Percentiles rank a stretch among this genome's conserved stretches.
Evolutionary conservation across 1,140 invertebrate species (phyloP).

Genomic region (Trachymyrmex septentrionalis): DNA sequence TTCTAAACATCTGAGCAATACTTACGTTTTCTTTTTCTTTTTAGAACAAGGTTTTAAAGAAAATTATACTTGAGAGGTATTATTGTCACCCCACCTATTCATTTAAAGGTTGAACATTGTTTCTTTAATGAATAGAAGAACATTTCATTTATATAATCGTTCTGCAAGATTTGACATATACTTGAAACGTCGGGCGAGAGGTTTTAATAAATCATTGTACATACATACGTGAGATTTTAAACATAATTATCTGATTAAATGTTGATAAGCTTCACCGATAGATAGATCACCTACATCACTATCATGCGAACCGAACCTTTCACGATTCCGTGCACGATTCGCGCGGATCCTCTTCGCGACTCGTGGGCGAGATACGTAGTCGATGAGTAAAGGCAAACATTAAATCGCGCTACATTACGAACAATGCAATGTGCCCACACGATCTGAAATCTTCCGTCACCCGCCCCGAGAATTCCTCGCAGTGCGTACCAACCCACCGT

Average conservation of each 20-base stretch:
- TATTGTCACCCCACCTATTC: too few relatives aligned
- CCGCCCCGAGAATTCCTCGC: constrained; percentile 58
- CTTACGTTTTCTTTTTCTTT: too few relatives aligned
- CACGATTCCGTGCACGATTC: constrained; percentile 27
- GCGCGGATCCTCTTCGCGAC: constrained; percentile 12
- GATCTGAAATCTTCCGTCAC: constrained; percentile 53
- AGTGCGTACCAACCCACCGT: constrained; percentile 56
- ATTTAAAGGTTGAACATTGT: background rate
- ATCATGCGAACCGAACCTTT: constrained; percentile 28
- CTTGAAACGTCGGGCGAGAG: background rate
- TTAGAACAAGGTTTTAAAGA: too few relatives aligned
- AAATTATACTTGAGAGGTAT: too few relatives aligned
- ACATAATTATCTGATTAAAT: constrained; percentile 2
- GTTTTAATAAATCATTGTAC: constrained; percentile 6
- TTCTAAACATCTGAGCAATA: too few relatives aligned
- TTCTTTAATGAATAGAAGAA: background rate
- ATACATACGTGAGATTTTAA: background rate
- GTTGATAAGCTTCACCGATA: background rate
- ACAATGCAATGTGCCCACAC: constrained; percentile 40
- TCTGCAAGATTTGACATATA: background rate
- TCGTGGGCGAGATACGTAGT: constrained; percentile 34
- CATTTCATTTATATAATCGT: background rate
- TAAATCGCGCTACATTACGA: constrained; percentile 44
- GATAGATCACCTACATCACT: background rate
- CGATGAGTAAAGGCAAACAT: constrained; percentile 49